Conservation (phyloP, 2,888 invertebrate genomes). For the Orthosia gothica region DNA sequence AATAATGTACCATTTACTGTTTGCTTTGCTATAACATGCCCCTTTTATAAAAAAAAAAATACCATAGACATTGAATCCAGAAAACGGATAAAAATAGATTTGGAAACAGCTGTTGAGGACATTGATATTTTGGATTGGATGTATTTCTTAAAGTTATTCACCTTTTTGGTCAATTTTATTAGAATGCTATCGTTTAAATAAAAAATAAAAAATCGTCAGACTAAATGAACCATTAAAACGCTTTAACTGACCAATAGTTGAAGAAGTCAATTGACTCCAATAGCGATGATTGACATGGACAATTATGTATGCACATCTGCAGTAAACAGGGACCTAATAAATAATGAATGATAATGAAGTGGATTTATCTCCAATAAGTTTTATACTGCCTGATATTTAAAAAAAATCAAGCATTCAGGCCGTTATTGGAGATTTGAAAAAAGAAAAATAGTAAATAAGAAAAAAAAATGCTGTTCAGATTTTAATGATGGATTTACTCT, state of each 20-base stretch:
- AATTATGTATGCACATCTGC: conserved; percentile 43
- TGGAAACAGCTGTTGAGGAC: not conserved
- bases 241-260: conserved; percentile 24
- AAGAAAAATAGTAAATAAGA: no score
- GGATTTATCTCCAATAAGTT: not conserved
- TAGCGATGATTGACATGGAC: conserved; percentile 31
- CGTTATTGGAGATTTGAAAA: no score
- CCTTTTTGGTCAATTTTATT: not conserved
- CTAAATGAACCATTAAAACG: conserved; percentile 11
- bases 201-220: not conserved
- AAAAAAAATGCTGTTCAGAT: no score
- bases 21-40: no score
- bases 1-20: no score
- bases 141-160: not conserved
- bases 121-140: not conserved
- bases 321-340: conserved; percentile 16
- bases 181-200: not conserved
- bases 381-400: no score
- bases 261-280: conserved; percentile 51
- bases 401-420: no score
- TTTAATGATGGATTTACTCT: no score
- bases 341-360: not conserved
- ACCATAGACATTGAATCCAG: no score
- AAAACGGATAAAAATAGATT: no score
- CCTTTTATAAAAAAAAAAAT: no score